Conservation (phyloP, 1,140 invertebrate species). For the Proctacanthus coquilletti region DNA sequence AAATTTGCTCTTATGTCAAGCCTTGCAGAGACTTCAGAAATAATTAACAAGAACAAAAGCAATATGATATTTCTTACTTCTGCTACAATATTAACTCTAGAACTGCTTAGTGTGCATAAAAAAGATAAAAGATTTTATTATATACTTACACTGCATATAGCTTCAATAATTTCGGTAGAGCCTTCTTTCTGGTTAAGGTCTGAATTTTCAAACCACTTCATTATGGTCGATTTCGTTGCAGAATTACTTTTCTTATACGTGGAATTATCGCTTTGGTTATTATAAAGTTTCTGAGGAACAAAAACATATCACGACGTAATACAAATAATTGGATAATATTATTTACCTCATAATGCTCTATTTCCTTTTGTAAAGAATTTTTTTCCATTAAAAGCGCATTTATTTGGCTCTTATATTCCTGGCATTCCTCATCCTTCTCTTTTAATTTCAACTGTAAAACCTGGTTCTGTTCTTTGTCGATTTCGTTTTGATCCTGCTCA, state of each 20-base stretch:
- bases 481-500: slow-evolving; percentile 17
- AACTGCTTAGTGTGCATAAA: not conserved
- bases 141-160: slow-evolving; percentile 15
- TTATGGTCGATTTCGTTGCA: slow-evolving; percentile 17
- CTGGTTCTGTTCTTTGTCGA: slow-evolving; percentile 32
- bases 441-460: slow-evolving; percentile 32
- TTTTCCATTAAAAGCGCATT: slow-evolving; percentile 8
- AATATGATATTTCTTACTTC: not conserved
- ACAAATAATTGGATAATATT: not conserved
- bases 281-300: too few relatives aligned
- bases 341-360: not conserved
- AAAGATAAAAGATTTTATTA: not conserved
- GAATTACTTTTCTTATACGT: slow-evolving; percentile 7
- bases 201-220: slow-evolving; percentile 24
- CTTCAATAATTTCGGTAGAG: slow-evolving; percentile 19
- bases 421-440: slow-evolving; percentile 29
- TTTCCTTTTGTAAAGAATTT: slow-evolving; percentile 3
- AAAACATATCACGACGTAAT: too few relatives aligned
- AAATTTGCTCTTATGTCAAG: too few relatives aligned
- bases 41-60: too few relatives aligned
- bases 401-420: slow-evolving; percentile 20
- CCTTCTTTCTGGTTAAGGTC: slow-evolving; percentile 23
- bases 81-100: not conserved
- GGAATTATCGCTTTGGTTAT: not conserved
- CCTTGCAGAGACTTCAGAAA: too few relatives aligned